phyloP scores from a whole-genome alignment of 2,113 vertebrate genomes.

The Mirza zaza region DNA sequence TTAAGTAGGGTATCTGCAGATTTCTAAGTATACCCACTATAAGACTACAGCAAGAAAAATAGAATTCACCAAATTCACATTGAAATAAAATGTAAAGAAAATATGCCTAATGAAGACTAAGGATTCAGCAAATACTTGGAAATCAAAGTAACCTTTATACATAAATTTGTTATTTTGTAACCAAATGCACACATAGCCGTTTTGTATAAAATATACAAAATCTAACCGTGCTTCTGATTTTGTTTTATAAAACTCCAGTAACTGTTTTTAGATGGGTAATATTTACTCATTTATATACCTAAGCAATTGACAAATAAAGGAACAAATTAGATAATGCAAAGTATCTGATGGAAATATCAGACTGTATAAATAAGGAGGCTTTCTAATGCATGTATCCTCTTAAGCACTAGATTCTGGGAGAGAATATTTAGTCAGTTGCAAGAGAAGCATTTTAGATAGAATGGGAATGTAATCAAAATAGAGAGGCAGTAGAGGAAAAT shows the following conservation, averaged over 20 bases:
- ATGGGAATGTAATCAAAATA: neutral
- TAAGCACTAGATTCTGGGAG: neutral
- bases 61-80: neutral
- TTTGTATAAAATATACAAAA: neutral
- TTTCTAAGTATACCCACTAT: neutral
- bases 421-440: neutral
- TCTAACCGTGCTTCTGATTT: neutral
- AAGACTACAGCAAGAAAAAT: neutral
- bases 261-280: neutral
- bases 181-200: neutral
- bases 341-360: constrained; percentile 6
- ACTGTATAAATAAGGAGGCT: neutral
- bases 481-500: neutral
- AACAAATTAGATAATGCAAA: neutral
- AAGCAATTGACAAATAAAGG: neutral
- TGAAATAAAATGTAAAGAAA: neutral
- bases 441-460: neutral
- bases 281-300: neutral
- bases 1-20: neutral
- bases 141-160: neutral
- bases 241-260: constrained; percentile 12
- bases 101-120: neutral
- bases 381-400: neutral
- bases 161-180: neutral
- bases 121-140: neutral